Conservation (phyloP, 1,140 invertebrate genomes). For the Zelostemma sp. region DNA sequence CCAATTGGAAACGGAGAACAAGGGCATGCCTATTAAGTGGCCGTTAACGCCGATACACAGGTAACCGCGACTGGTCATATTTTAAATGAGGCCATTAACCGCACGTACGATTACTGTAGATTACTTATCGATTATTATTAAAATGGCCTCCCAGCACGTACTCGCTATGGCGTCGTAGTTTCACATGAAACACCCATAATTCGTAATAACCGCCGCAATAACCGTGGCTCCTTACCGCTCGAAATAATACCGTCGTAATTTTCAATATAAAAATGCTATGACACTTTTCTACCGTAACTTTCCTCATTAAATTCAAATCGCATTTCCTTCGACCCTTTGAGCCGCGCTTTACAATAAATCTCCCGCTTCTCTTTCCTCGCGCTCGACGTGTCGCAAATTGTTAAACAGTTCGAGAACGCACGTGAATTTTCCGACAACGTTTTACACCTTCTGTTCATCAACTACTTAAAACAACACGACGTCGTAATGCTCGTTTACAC, state of each 20-base stretch:
- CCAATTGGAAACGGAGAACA: conserved; percentile 12
- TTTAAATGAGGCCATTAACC: conserved; percentile 59
- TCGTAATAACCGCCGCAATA: conserved; percentile 65
- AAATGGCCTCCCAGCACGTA: conserved; percentile 44
- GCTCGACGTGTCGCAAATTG: neutral
- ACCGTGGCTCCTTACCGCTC: conserved; percentile 56
- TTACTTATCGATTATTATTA: conserved; percentile 66
- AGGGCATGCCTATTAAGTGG: conserved; percentile 23
- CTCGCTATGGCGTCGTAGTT: conserved; percentile 27
- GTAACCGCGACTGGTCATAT: conserved; percentile 31
- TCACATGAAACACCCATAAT: conserved; percentile 54
- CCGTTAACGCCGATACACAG: conserved; percentile 28
- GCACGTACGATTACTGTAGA: conserved; percentile 57
- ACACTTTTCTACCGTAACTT: conserved; percentile 25
- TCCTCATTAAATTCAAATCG: conserved; percentile 34
- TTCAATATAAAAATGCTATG: conserved; percentile 38
- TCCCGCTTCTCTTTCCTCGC: neutral
- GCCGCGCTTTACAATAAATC: neutral
- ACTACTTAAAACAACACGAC: too few species aligned
- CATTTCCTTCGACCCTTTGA: conserved; percentile 26
- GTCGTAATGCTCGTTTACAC: too few species aligned
- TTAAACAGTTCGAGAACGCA: neutral
- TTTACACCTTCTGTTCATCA: too few species aligned
- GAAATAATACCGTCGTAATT: conserved; percentile 61
- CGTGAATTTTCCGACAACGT: too few species aligned